phyloP scores from a whole-genome alignment of 2,113 vertebrate genomes.

The Tautogolabrus adspersus region DNA sequence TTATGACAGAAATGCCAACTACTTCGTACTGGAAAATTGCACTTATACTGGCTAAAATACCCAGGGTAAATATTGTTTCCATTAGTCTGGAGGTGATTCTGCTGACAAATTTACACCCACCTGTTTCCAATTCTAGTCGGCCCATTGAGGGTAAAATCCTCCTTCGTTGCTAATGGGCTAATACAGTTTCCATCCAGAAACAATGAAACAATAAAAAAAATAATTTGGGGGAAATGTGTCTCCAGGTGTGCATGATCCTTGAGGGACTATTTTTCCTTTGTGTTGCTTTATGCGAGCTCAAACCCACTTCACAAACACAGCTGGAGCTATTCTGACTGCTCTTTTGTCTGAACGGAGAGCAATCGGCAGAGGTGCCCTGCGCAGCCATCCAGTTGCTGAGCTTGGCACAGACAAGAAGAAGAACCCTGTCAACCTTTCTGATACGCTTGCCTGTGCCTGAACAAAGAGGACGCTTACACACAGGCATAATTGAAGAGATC shows the following conservation, averaged over 20 bases:
- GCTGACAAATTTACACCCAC: slow-evolving; percentile 50
- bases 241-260: slow-evolving; percentile 53
- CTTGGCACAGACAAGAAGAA: slow-evolving; percentile 65
- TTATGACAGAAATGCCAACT: slow-evolving; percentile 61
- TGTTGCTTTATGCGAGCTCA: slow-evolving; percentile 45
- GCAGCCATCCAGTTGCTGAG: slow-evolving; percentile 75
- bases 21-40: slow-evolving; percentile 48
- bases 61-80: slow-evolving; percentile 61
- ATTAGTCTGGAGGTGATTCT: slow-evolving; percentile 55
- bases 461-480: slow-evolving; percentile 72
- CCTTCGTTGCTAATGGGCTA: slow-evolving; percentile 35
- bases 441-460: slow-evolving; percentile 65
- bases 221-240: slow-evolving; percentile 54
- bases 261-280: slow-evolving; percentile 41
- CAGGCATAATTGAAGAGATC: slow-evolving; percentile 72
- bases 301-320: slow-evolving; percentile 58
- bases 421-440: slow-evolving; percentile 72
- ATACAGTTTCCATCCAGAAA: slow-evolving; percentile 51
- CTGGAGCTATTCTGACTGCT: slow-evolving; percentile 60
- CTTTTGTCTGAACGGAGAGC: slow-evolving; percentile 59
- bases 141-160: slow-evolving; percentile 20
- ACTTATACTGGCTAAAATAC: slow-evolving; percentile 50
- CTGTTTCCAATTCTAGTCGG: slow-evolving; percentile 30
- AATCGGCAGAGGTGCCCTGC: slow-evolving; percentile 62
- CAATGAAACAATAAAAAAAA: slow-evolving; percentile 54